A percentile compares a stretch with the other conserved stretches of the same genome.
These are phyloP conservation scores for Athalia cordata DNA, from an alignment of 2,888 invertebrate species.

Conservation along the genomic window DNA sequence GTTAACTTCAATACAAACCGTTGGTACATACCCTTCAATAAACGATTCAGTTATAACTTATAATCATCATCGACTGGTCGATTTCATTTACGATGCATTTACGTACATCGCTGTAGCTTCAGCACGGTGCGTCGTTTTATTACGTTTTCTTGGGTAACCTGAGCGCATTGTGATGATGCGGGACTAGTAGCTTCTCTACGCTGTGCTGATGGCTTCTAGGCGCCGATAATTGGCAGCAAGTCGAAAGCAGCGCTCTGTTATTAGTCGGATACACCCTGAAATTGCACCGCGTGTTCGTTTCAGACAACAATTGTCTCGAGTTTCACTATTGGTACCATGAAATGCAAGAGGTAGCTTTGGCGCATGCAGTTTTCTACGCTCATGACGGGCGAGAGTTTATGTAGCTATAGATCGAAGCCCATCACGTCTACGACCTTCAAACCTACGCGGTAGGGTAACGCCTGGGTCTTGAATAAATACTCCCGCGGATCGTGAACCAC, in stretches of 20 bases:
- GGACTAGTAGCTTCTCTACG: slow-evolving; percentile 11
- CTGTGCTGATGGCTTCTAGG: neutral
- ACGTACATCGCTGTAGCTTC: neutral
- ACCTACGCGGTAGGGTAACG: neutral
- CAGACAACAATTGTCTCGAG: neutral
- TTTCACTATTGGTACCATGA: neutral
- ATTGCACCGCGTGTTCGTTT: neutral
- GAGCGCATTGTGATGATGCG: slow-evolving; percentile 24
- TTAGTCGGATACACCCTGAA: slow-evolving; percentile 7
- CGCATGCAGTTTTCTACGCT: too few species aligned
- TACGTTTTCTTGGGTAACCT: too few species aligned
- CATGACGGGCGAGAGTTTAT: neutral
- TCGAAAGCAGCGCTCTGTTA: slow-evolving; percentile 41
- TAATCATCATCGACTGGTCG: slow-evolving; percentile 37
- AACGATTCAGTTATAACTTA: slow-evolving; percentile 42
- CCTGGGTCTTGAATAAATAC: neutral
- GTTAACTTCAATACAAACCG: slow-evolving; percentile 31
- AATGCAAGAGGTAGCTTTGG: too few species aligned
- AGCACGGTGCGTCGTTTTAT: neutral
- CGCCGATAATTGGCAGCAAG: slow-evolving; percentile 36
- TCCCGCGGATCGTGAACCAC: neutral
- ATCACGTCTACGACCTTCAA: slow-evolving; percentile 26
- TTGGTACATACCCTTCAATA: slow-evolving; percentile 32
- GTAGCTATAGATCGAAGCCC: neutral
- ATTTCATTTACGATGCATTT: slow-evolving; percentile 40